phyloP scores from a whole-genome alignment of 1,140 invertebrate genomes.

The Aphidius ervi region DNA sequence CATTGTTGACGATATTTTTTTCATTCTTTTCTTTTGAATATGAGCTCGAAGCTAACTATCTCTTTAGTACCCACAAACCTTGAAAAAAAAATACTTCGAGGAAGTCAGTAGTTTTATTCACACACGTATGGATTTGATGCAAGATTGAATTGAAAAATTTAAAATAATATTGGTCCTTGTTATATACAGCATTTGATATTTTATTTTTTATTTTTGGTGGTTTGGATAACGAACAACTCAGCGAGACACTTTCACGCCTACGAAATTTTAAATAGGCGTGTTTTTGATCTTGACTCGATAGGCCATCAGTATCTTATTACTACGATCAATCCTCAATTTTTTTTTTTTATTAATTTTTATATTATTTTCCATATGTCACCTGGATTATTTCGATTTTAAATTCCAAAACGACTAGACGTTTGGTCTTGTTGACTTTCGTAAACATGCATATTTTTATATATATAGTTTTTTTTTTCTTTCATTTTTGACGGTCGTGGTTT shows the following conservation, averaged over 20 bases:
- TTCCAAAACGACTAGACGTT: too few relatives aligned
- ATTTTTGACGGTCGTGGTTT: too few relatives aligned
- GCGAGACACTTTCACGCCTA: constrained; percentile 11
- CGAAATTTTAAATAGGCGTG: constrained; percentile 13
- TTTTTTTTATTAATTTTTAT: constrained; percentile 4
- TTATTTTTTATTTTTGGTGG: constrained; percentile 2
- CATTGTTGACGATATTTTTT: too few relatives aligned
- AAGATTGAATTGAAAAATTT: constrained; percentile 4
- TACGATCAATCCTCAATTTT: constrained; percentile 2
- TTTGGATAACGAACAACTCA: constrained; percentile 7
- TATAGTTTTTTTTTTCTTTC: too few relatives aligned
- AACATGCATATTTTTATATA: too few relatives aligned
- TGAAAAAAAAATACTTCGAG: constrained; percentile 19
- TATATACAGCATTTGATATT: neutral
- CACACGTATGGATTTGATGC: constrained; percentile 1
- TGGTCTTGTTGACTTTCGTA: too few relatives aligned
- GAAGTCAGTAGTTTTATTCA: neutral
- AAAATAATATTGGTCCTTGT: neutral
- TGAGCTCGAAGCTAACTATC: neutral
- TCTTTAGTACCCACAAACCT: too few relatives aligned
- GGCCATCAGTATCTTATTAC: constrained; percentile 11
- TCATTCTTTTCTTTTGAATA: neutral
- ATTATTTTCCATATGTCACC: neutral
- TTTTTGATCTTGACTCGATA: constrained; percentile 13
- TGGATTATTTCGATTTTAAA: too few relatives aligned